A percentile compares a stretch with the other conserved stretches of the same genome.
Evolutionary conservation across 2,797 vertebrate genomes (phyloP).

Genomic region (Rhinoraja longicauda): DNA sequence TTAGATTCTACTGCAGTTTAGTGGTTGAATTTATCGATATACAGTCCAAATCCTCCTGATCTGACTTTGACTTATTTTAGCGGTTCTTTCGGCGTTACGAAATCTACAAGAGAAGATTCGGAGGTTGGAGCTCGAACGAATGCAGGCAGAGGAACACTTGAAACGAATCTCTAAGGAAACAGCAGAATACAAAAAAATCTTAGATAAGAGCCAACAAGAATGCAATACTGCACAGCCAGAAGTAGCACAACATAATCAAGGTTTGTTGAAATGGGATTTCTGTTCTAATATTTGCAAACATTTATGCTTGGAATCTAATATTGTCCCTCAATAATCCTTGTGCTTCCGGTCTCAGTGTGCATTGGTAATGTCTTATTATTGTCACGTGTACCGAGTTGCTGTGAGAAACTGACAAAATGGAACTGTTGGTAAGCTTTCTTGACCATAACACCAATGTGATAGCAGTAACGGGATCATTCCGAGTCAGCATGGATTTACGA

Average conservation of each 20-base stretch:
- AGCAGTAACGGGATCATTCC: too few relatives aligned
- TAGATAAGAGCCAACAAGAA: conserved; percentile 53
- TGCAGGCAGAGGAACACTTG: conserved; percentile 62
- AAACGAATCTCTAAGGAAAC: conserved; percentile 60
- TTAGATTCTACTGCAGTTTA: not conserved
- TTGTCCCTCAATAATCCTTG: not conserved
- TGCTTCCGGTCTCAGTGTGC: not conserved
- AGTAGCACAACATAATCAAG: conserved; percentile 67
- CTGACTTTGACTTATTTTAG: conserved; percentile 52
- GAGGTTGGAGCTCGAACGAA: conserved; percentile 75
- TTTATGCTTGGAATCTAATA: not conserved
- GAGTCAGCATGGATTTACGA: too few relatives aligned
- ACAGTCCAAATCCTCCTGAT: not conserved
- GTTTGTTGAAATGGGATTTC: conserved; percentile 49
- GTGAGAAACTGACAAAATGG: too few relatives aligned
- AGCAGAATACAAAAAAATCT: conserved; percentile 55
- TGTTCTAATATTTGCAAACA: not conserved
- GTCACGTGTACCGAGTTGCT: too few relatives aligned
- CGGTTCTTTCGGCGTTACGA: conserved; percentile 83
- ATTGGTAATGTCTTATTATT: not conserved
- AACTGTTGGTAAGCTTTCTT: too few relatives aligned
- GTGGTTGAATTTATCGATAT: not conserved
- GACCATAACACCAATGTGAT: too few relatives aligned
- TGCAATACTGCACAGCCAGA: conserved; percentile 55
- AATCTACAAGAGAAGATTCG: conserved; percentile 90